Percentiles rank a stretch among this genome's conserved stretches.
phyloP scores from a whole-genome alignment of 2,888 invertebrate species.

The Aporophyla lueneburgensis region DNA sequence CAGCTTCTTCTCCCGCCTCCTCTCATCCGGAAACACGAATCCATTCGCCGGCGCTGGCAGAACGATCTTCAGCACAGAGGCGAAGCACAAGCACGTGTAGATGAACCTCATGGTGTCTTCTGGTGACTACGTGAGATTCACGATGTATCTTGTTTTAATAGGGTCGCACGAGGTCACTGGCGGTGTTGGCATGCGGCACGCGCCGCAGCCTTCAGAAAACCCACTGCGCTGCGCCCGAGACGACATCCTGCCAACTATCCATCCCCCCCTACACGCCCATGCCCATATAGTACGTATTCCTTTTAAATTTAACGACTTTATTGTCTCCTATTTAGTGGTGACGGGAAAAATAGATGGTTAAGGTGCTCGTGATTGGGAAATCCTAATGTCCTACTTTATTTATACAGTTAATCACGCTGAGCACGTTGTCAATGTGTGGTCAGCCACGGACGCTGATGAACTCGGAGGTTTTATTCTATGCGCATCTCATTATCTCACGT shows the following conservation, averaged over 20 bases:
- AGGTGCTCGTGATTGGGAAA: constrained; percentile 81
- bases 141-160: constrained; percentile 89
- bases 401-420: constrained; percentile 64
- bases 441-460: constrained; percentile 64
- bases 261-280: constrained; percentile 79
- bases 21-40: constrained; percentile 85
- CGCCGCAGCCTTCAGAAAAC: constrained; percentile 90
- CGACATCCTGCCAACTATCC: constrained; percentile 83
- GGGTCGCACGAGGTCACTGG: constrained; percentile 86
- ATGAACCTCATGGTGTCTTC: constrained; percentile 85
- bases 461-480: constrained; percentile 47
- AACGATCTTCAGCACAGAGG: constrained; percentile 70
- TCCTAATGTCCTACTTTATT: constrained; percentile 75
- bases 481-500: constrained; percentile 20
- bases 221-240: constrained; percentile 86
- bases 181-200: constrained; percentile 90
- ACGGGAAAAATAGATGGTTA: constrained; percentile 75
- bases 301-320: constrained; percentile 81
- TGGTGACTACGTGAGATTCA: constrained; percentile 81
- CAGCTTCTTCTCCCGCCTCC: constrained; percentile 80
- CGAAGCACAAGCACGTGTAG: constrained; percentile 78
- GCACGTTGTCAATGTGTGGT: constrained; percentile 67
- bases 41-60: constrained; percentile 81
- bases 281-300: constrained; percentile 74
- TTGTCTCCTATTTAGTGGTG: constrained; percentile 77